A percentile compares a stretch with the other conserved stretches of the same genome.
Conservation (phyloP, 1,140 invertebrate genomes). For the Cydia amplana region DNA sequence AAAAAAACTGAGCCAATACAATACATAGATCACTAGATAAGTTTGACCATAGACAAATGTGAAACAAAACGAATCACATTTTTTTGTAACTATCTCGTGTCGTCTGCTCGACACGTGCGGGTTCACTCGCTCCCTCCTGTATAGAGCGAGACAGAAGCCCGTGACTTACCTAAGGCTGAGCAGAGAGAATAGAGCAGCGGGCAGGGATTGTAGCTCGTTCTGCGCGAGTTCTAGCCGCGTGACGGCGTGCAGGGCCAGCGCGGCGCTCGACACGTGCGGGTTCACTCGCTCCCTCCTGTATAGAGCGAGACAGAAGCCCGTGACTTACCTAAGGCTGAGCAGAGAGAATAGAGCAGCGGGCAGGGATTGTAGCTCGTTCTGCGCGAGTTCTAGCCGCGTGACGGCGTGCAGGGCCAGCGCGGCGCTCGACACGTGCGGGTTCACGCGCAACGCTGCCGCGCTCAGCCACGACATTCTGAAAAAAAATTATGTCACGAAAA, state of each 20-base stretch:
- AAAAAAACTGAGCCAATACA: no score
- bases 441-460: slow-evolving; percentile 87
- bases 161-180: slow-evolving; percentile 81
- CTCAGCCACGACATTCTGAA: slow-evolving; percentile 87
- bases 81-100: no score
- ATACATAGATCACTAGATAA: no score
- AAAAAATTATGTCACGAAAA: background rate
- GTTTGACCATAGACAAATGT: no score
- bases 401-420: slow-evolving; percentile 89
- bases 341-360: slow-evolving; percentile 92
- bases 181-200: slow-evolving; percentile 90
- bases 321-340: slow-evolving; percentile 81
- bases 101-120: background rate
- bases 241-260: slow-evolving; percentile 88
- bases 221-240: slow-evolving; percentile 96
- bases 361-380: slow-evolving; percentile 90
- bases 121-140: background rate
- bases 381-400: slow-evolving; percentile 96
- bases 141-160: background rate
- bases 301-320: background rate
- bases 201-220: slow-evolving; percentile 91
- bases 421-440: slow-evolving; percentile 93
- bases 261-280: slow-evolving; percentile 75
- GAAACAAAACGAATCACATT: no score
- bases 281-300: background rate